These are phyloP conservation scores for Spongilla lacustris DNA, from an alignment of 37 sponge, comb jelly and placozoan genomes.

Conservation along the genomic window DNA sequence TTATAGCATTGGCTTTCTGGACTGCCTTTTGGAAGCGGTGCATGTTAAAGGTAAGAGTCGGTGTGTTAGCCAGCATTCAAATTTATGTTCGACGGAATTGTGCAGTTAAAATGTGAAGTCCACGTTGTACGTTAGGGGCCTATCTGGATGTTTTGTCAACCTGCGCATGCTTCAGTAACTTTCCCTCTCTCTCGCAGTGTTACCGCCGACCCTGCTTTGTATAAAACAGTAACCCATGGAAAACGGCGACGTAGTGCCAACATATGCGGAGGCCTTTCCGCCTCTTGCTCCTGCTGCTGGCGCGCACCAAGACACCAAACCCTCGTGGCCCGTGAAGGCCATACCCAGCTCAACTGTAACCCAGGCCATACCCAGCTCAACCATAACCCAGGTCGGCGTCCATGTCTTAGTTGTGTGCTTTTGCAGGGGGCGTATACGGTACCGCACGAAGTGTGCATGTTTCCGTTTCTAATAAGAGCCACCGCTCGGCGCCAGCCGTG, in stretches of 20 bases:
- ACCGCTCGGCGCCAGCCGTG: not conserved
- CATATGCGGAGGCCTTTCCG: constrained; percentile 91
- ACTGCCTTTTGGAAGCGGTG: constrained; percentile 81
- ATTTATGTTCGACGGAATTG: no score
- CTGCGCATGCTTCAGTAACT: not conserved
- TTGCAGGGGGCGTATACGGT: constrained; percentile 2
- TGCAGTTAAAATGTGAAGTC: no score
- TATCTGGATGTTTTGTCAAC: not conserved
- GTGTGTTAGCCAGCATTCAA: no score
- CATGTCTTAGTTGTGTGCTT: not conserved
- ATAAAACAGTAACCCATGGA: constrained; percentile 31
- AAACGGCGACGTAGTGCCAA: constrained; percentile 44
- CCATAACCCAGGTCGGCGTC: constrained; percentile 78
- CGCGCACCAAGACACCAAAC: not conserved
- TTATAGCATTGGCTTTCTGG: constrained; percentile 74
- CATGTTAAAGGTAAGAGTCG: not conserved
- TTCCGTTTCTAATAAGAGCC: not conserved
- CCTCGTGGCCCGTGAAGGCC: constrained; percentile 64
- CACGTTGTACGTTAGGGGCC: no score
- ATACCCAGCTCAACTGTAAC: constrained; percentile 67
- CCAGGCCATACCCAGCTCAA: no score
- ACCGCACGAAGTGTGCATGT: constrained; percentile 8
- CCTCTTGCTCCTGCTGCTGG: constrained; percentile 53
- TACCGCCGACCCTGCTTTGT: not conserved
- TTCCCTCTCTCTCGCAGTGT: not conserved